These are phyloP conservation scores for Cactoblastis cactorum DNA, from an alignment of 2,888 invertebrate species.

Conservation along the genomic window DNA sequence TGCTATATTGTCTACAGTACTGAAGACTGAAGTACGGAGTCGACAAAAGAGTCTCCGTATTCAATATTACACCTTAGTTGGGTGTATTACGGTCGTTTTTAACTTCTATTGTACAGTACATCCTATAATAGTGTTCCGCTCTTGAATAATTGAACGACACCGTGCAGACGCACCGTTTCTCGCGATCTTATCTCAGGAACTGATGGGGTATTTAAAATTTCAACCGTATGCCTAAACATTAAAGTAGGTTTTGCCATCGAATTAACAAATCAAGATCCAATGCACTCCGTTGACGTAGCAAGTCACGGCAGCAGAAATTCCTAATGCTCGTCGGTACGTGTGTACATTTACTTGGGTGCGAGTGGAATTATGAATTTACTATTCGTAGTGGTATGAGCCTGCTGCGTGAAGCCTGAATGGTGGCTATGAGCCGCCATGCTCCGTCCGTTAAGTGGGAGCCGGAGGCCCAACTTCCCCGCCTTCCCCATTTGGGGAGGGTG, in stretches of 20 bases:
- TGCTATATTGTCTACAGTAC: not conserved
- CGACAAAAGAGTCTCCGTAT: not conserved
- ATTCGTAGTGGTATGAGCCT: too few relatives aligned
- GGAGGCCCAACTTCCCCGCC: too few relatives aligned
- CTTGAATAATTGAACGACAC: conserved; percentile 63
- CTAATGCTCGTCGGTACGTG: not conserved
- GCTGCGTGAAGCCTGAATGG: too few relatives aligned
- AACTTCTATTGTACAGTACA: conserved; percentile 27
- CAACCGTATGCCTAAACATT: conserved; percentile 15
- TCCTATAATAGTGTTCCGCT: conserved; percentile 44
- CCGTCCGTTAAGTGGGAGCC: too few relatives aligned
- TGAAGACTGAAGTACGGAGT: not conserved
- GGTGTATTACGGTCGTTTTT: not conserved
- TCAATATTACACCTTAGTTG: not conserved
- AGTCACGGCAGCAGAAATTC: conserved; percentile 41
- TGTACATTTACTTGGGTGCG: not conserved
- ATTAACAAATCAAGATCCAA: conserved; percentile 54
- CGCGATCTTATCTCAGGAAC: conserved; percentile 42
- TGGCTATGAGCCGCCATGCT: too few relatives aligned
- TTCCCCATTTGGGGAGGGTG: too few relatives aligned
- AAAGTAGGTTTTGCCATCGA: conserved; percentile 27
- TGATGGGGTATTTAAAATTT: conserved; percentile 19
- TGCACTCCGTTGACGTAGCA: conserved; percentile 51
- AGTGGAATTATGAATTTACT: not conserved
- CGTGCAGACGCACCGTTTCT: conserved; percentile 31